phyloP scores from a whole-genome alignment of 2,113 vertebrate species.

The Telmatochromis sp. region DNA sequence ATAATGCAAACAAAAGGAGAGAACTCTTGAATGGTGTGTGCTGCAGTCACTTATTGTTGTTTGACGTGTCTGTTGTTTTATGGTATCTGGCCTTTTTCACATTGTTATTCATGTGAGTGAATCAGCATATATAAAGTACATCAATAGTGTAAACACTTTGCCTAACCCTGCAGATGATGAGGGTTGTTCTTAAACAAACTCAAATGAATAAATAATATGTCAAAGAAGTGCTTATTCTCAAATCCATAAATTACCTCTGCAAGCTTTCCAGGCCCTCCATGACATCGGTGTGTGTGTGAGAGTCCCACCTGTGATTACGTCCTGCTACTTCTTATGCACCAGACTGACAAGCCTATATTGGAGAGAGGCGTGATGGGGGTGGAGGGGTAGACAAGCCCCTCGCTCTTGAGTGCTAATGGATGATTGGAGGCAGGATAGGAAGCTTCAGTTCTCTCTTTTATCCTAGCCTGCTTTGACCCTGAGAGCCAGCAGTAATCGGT shows the following conservation, averaged over 20 bases:
- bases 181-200: conserved; percentile 55
- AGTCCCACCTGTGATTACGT: conserved; percentile 45
- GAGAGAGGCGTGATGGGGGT: conserved; percentile 23
- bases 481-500: conserved; percentile 89
- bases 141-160: conserved; percentile 61
- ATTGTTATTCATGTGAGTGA: conserved; percentile 38
- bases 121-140: conserved; percentile 55
- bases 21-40: not conserved
- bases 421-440: conserved; percentile 90
- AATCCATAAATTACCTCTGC: conserved; percentile 51
- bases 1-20: conserved; percentile 2
- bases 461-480: conserved; percentile 93
- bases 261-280: conserved; percentile 11
- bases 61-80: conserved; percentile 29
- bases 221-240: conserved; percentile 20
- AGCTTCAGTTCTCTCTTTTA: conserved; percentile 91
- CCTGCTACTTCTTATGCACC: conserved; percentile 56
- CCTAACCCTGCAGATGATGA: conserved; percentile 29
- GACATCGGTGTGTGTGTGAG: conserved; percentile 32
- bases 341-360: conserved; percentile 72
- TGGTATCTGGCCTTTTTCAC: conserved; percentile 1
- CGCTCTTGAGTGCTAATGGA: conserved; percentile 85
- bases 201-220: conserved; percentile 64
- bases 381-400: conserved; percentile 65
- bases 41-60: conserved; percentile 4